Percentiles rank a stretch among this genome's conserved stretches.
These are phyloP conservation scores for Callyntrura sp. DNA, from an alignment of 2,888 invertebrate genomes.

Conservation along the genomic window DNA sequence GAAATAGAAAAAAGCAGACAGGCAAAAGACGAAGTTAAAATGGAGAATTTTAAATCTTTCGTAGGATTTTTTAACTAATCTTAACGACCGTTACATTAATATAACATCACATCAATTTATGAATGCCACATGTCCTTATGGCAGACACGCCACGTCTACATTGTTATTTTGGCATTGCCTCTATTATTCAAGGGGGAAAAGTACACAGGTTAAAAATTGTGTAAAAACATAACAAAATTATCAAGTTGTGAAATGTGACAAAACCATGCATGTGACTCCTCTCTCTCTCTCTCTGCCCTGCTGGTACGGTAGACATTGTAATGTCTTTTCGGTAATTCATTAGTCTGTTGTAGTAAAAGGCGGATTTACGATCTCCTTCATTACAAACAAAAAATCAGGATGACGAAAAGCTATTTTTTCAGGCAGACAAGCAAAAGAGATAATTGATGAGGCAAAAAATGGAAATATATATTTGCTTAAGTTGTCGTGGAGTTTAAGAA, in stretches of 20 bases:
- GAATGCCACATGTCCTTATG: constrained; percentile 18
- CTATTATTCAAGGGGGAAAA: constrained; percentile 1
- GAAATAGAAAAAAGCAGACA: constrained; percentile 33
- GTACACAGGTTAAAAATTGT: neutral
- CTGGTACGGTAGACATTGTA: neutral
- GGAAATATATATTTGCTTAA: neutral
- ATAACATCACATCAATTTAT: neutral
- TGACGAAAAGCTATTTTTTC: neutral
- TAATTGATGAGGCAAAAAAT: constrained; percentile 10
- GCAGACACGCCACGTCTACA: constrained; percentile 15
- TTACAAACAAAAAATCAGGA: neutral
- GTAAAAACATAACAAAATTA: neutral
- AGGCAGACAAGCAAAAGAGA: constrained; percentile 9
- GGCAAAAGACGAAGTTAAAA: neutral
- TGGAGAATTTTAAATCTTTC: neutral
- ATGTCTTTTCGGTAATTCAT: neutral
- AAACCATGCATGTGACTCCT: neutral
- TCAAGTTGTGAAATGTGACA: neutral
- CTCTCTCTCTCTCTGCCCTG: too few relatives aligned
- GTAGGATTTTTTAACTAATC: constrained; percentile 32
- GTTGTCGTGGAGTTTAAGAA: neutral
- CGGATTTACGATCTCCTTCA: constrained; percentile 1
- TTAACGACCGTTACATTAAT: constrained; percentile 34
- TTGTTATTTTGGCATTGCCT: neutral
- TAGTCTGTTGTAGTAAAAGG: neutral